These are phyloP conservation scores for Tenualosa ilisha DNA, from an alignment of 2,797 vertebrate species.

Conservation along the genomic window DNA sequence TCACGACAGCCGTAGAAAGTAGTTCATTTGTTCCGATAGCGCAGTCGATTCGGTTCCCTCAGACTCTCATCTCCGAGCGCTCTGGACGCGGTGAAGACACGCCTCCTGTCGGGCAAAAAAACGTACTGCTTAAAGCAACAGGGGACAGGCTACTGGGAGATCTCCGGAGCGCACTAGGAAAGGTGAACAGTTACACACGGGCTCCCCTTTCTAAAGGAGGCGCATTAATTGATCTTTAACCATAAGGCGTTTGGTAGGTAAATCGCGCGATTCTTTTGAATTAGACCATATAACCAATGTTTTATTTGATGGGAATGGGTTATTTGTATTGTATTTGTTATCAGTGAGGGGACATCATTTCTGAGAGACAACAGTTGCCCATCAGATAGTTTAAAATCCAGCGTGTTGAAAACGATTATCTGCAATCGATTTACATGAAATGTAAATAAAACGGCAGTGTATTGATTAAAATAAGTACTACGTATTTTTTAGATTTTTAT, in stretches of 20 bases:
- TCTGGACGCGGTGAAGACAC: constrained; percentile 77
- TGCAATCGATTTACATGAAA: not conserved
- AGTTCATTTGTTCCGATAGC: constrained; percentile 70
- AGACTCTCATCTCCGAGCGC: constrained; percentile 59
- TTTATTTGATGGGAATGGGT: not conserved
- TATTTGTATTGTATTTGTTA: not conserved
- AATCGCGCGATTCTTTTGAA: not conserved
- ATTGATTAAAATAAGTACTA: not conserved
- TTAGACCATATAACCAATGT: not conserved
- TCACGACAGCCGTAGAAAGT: constrained; percentile 63
- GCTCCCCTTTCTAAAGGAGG: not conserved
- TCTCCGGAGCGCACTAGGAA: not conserved
- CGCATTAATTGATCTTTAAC: not conserved
- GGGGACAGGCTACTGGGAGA: constrained; percentile 32
- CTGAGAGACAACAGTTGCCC: not conserved
- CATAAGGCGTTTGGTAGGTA: not conserved
- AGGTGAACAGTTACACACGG: not conserved
- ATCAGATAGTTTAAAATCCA: not conserved
- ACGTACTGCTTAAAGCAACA: constrained; percentile 71
- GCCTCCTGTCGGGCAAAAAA: constrained; percentile 83
- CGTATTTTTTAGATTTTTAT: not conserved
- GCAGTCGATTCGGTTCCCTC: constrained; percentile 60
- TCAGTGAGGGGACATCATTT: not conserved
- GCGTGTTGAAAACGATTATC: not conserved
- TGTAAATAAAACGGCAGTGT: not conserved